Evolutionary conservation across 2,113 vertebrate genomes (phyloP).

Genomic region (Psittacula cyanocephala): DNA sequence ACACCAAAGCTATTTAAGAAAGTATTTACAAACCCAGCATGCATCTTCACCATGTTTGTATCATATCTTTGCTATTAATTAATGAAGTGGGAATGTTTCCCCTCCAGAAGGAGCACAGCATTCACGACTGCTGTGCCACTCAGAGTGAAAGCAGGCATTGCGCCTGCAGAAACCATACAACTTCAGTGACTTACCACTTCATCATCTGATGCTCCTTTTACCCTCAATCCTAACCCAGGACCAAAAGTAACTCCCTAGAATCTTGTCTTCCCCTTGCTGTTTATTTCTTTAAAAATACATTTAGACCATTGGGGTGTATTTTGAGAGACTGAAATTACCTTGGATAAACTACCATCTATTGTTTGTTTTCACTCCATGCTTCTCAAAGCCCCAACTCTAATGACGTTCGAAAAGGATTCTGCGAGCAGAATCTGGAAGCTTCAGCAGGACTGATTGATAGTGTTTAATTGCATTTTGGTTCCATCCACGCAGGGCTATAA

Average conservation of each 20-base stretch:
- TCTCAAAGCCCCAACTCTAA: not conserved
- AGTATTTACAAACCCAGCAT: not conserved
- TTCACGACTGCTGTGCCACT: not conserved
- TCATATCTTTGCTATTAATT: not conserved
- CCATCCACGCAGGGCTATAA: not conserved
- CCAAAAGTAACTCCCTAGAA: not conserved
- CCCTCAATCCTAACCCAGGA: not conserved
- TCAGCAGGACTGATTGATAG: conserved; percentile 28
- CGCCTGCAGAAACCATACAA: not conserved
- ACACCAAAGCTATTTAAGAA: not conserved
- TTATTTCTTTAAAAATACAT: not conserved
- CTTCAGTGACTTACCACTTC: not conserved
- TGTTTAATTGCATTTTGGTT: conserved; percentile 61
- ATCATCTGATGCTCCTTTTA: not conserved
- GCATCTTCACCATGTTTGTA: not conserved
- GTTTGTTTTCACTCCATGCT: not conserved
- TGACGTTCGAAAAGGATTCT: not conserved
- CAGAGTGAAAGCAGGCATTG: not conserved
- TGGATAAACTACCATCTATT: not conserved
- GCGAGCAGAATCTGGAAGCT: not conserved
- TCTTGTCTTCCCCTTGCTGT: not conserved
- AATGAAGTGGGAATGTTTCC: not conserved
- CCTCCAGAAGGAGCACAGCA: not conserved
- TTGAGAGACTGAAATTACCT: not conserved
- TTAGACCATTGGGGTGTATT: not conserved